A percentile compares a stretch with the other conserved stretches of the same genome.
Evolutionary conservation across 2,797 vertebrate genomes (phyloP).

Genomic region (Furcifer pardalis): DNA sequence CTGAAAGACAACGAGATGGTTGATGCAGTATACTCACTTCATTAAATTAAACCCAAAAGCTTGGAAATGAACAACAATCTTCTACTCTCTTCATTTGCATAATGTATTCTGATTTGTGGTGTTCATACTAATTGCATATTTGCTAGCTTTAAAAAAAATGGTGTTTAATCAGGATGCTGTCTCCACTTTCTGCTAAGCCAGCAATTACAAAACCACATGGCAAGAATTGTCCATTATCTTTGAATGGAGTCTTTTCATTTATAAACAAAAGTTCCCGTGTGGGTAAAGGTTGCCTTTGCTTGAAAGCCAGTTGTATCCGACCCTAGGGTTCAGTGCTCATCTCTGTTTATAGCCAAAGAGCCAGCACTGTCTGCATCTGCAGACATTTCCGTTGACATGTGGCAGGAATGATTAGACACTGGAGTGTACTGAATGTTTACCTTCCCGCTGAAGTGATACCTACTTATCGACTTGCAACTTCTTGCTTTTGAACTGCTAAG

Average conservation of each 20-base stretch:
- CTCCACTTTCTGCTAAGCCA: conserved; percentile 24
- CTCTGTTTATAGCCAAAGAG: no score
- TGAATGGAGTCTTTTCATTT: neutral
- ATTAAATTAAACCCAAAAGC: conserved; percentile 52
- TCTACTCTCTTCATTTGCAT: conserved; percentile 39
- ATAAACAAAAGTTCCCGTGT: neutral
- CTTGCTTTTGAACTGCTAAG: no score
- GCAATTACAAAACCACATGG: neutral
- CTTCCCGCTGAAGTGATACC: no score
- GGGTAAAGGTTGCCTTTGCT: no score
- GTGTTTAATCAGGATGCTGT: conserved; percentile 38
- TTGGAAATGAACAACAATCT: conserved; percentile 54
- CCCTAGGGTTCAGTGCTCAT: no score
- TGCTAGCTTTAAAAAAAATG: neutral
- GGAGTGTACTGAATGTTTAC: no score
- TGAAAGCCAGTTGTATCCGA: no score
- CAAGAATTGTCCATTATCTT: accelerated
- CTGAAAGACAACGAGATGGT: conserved; percentile 16
- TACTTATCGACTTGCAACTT: no score
- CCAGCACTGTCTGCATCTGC: no score
- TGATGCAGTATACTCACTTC: neutral
- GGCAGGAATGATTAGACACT: no score
- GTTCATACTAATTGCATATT: conserved; percentile 29
- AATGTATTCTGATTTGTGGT: neutral
- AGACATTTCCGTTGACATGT: no score